These are phyloP conservation scores for Microcebus jonahi DNA, from an alignment of 2,113 vertebrate species.

Conservation along the genomic window DNA sequence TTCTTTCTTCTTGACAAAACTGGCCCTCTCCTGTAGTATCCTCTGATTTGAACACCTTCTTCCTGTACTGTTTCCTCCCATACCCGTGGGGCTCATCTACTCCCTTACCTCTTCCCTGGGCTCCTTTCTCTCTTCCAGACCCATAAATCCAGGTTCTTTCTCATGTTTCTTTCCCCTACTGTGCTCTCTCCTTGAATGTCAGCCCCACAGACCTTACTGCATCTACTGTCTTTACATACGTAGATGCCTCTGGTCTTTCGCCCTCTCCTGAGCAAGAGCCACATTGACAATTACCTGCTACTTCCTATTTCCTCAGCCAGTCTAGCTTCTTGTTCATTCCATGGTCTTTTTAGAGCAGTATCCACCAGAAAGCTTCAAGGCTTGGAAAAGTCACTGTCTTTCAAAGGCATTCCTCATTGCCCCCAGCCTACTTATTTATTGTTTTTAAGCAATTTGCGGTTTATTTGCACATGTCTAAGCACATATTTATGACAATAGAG, in stretches of 20 bases:
- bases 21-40: accelerated
- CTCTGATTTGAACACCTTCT: too few relatives aligned
- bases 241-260: not conserved
- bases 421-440: too few relatives aligned
- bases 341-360: not conserved
- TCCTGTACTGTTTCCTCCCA: too few relatives aligned
- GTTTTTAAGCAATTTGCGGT: not conserved
- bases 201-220: not conserved
- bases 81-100: not conserved
- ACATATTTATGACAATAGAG: not conserved
- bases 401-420: not conserved
- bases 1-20: not conserved
- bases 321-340: too few relatives aligned
- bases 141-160: not conserved
- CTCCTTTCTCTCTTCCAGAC: not conserved
- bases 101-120: not conserved
- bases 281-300: not conserved
- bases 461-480: not conserved
- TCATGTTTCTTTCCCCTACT: accelerated
- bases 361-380: not conserved
- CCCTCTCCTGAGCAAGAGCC: not conserved
- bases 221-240: not conserved
- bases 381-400: not conserved
- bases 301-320: not conserved
- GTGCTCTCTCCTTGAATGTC: not conserved